Conservation (phyloP, 92 coral and sea anemone species). For the Pocillopora meandrina region DNA sequence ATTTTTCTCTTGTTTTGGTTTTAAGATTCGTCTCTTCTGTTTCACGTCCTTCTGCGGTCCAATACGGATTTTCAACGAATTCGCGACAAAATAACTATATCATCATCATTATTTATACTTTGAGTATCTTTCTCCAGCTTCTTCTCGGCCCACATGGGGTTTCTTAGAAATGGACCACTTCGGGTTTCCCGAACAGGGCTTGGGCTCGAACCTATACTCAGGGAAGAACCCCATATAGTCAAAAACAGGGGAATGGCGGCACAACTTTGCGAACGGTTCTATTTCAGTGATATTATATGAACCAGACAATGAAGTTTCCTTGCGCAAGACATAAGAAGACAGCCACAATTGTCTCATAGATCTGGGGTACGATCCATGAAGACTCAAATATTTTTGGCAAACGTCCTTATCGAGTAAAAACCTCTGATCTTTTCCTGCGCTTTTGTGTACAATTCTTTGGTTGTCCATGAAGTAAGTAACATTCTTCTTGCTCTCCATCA, state of each 20-base stretch:
- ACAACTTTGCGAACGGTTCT: constrained; percentile 63
- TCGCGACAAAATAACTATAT: no score
- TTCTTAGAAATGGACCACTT: constrained; percentile 74
- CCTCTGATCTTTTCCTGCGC: constrained; percentile 88
- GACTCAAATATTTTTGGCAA: constrained; percentile 77
- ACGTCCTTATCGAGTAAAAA: constrained; percentile 56
- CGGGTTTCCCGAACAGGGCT: constrained; percentile 78
- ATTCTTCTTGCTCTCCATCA: constrained; percentile 74
- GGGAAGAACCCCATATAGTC: constrained; percentile 67
- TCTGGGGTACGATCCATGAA: constrained; percentile 86
- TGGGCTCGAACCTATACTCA: constrained; percentile 84
- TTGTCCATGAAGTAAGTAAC: constrained; percentile 96
- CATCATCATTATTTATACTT: constrained; percentile 41
- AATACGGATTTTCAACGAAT: no score
- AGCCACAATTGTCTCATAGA: constrained; percentile 93
- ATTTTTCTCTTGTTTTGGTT: no score
- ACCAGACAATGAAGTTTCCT: constrained; percentile 13
- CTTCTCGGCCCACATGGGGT: constrained; percentile 82
- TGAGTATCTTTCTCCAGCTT: constrained; percentile 88
- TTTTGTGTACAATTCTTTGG: constrained; percentile 85
- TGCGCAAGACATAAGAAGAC: constrained; percentile 63
- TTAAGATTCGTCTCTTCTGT: no score
- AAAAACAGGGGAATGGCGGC: constrained; percentile 74
- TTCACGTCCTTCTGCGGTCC: no score
- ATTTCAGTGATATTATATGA: constrained; percentile 64